Evolutionary conservation across 2,797 vertebrate species (phyloP).

Genomic region (Squalus acanthias): DNA sequence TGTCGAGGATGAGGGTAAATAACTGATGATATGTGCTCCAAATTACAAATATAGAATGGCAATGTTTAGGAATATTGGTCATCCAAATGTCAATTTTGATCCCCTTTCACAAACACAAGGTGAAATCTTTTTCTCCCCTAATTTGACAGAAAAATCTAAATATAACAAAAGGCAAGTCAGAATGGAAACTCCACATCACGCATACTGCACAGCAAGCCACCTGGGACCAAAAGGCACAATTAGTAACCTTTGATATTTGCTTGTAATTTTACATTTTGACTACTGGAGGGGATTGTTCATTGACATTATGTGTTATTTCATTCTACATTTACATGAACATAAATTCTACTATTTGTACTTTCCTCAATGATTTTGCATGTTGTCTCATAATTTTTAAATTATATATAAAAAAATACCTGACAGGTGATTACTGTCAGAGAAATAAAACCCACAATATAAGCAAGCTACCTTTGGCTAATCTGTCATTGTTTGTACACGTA

Average conservation of each 20-base stretch:
- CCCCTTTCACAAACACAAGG: background rate
- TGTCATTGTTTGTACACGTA: background rate
- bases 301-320: background rate
- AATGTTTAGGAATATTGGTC: background rate
- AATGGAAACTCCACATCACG: background rate
- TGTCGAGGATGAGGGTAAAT: background rate
- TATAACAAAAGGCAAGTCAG: background rate
- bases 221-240: background rate
- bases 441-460: background rate
- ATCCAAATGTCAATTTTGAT: background rate
- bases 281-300: background rate
- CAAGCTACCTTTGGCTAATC: background rate
- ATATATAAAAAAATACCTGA: background rate
- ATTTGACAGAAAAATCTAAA: background rate
- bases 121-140: background rate
- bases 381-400: background rate
- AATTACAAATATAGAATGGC: background rate
- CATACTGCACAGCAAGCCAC: background rate
- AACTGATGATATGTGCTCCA: background rate
- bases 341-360: background rate
- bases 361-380: background rate
- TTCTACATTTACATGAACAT: background rate
- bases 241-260: background rate
- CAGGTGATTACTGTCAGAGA: background rate
- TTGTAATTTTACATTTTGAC: background rate